Evolutionary conservation across 1,140 invertebrate species (phyloP).

Genomic region (Bilobella aurantiaca): DNA sequence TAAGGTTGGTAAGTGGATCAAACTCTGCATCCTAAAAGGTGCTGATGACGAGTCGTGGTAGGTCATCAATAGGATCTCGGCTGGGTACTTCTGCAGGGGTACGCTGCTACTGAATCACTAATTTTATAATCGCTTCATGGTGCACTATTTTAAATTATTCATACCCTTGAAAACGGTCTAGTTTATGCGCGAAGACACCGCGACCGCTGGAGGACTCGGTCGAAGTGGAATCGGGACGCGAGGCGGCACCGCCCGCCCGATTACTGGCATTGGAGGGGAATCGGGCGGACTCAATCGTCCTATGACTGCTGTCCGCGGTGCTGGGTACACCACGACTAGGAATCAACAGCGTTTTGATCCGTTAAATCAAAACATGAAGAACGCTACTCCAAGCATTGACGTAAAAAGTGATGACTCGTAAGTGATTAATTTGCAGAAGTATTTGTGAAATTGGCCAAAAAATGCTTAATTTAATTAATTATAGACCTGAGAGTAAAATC

Average conservation of each 20-base stretch:
- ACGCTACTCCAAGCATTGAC: slow-evolving; percentile 50
- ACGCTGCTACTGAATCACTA: slow-evolving; percentile 32
- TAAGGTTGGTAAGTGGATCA: too few species aligned
- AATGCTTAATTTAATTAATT: slow-evolving; percentile 6
- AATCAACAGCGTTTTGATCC: slow-evolving; percentile 62
- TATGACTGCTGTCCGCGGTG: slow-evolving; percentile 89
- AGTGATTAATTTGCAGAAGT: slow-evolving; percentile 36
- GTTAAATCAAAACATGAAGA: slow-evolving; percentile 55
- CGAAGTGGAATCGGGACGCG: slow-evolving; percentile 23
- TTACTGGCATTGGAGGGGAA: slow-evolving; percentile 33
- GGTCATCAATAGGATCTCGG: slow-evolving; percentile 39
- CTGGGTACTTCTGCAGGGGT: slow-evolving; percentile 47
- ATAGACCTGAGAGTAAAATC: slow-evolving; percentile 68
- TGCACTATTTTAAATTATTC: too few species aligned
- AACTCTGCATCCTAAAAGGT: background rate
- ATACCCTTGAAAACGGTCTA: too few species aligned
- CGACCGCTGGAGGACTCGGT: background rate
- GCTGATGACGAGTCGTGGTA: background rate
- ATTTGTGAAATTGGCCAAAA: background rate
- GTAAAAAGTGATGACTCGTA: slow-evolving; percentile 64
- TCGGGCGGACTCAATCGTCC: slow-evolving; percentile 51
- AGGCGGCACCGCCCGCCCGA: slow-evolving; percentile 32
- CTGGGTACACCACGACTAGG: slow-evolving; percentile 64
- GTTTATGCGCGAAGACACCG: slow-evolving; percentile 27
- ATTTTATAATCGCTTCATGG: too few species aligned